These are phyloP conservation scores for Uloborus plumipes DNA, from an alignment of 2,888 invertebrate species.

Conservation along the genomic window DNA sequence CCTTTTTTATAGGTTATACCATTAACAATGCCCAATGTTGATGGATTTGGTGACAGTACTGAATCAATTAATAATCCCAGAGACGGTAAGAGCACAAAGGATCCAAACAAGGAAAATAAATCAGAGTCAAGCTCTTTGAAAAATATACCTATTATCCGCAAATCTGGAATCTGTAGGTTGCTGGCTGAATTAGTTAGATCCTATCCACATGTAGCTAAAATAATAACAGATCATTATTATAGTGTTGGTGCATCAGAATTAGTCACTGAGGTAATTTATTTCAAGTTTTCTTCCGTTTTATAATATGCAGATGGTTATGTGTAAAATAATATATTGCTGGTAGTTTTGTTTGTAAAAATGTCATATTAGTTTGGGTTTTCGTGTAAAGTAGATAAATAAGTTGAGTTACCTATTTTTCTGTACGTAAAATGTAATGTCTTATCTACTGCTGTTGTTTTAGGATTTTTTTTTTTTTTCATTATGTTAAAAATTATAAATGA, in stretches of 20 bases:
- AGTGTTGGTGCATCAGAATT: slow-evolving; percentile 77
- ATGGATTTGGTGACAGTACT: slow-evolving; percentile 51
- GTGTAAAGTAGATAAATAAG: not conserved
- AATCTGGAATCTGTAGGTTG: slow-evolving; percentile 82
- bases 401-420: no score
- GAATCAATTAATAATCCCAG: slow-evolving; percentile 47
- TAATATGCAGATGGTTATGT: not conserved
- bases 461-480: no score
- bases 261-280: slow-evolving; percentile 74
- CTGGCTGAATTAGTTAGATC: slow-evolving; percentile 85
- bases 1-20: slow-evolving; percentile 48
- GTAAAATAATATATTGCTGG: not conserved
- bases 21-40: slow-evolving; percentile 50
- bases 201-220: slow-evolving; percentile 81
- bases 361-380: not conserved
- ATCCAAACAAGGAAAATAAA: slow-evolving; percentile 64
- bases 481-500: no score
- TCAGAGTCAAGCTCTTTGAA: slow-evolving; percentile 72
- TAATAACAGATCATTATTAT: slow-evolving; percentile 82
- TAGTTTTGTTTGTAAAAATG: not conserved
- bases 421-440: no score
- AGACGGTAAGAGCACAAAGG: slow-evolving; percentile 53
- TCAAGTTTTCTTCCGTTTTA: no score
- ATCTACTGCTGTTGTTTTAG: no score
- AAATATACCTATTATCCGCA: slow-evolving; percentile 78